These are phyloP conservation scores for Neosilurus mollespiculum DNA, from an alignment of 2,797 vertebrate species.

Conservation along the genomic window DNA sequence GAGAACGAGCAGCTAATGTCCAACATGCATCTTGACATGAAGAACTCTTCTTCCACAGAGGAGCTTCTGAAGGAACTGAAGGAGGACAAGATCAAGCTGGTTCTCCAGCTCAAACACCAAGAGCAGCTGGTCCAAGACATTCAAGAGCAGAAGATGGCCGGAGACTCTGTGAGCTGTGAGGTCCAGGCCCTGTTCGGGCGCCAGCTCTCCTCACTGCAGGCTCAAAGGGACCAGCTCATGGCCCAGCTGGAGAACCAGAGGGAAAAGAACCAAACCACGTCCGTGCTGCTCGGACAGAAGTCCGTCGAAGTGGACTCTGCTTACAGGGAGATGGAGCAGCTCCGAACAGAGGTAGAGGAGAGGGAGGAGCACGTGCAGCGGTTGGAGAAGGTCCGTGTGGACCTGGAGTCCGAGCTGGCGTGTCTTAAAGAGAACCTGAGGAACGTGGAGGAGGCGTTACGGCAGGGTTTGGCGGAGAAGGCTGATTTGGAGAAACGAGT, in stretches of 20 bases:
- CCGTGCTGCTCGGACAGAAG: conserved; percentile 68
- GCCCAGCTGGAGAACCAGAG: conserved; percentile 68
- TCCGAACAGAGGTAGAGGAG: conserved; percentile 67
- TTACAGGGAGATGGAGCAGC: conserved; percentile 59
- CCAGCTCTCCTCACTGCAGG: conserved; percentile 65
- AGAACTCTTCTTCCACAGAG: conserved; percentile 50
- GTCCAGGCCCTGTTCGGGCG: conserved; percentile 60
- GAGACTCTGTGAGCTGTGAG: conserved; percentile 61
- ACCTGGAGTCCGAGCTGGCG: conserved; percentile 69
- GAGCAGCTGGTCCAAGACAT: conserved; percentile 66
- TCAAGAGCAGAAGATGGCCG: conserved; percentile 66
- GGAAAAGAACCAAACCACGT: conserved; percentile 58
- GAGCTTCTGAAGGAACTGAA: conserved; percentile 61
- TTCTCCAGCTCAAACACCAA: conserved; percentile 63
- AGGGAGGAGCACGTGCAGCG: conserved; percentile 55
- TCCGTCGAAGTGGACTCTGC: conserved; percentile 58
- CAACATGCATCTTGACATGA: conserved; percentile 31
- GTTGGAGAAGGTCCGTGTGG: conserved; percentile 65
- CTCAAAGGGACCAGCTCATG: conserved; percentile 64
- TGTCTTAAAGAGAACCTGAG: conserved; percentile 65
- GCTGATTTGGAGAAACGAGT: conserved; percentile 66
- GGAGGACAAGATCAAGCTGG: conserved; percentile 64
- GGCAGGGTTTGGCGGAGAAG: conserved; percentile 63
- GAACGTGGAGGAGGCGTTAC: conserved; percentile 67
- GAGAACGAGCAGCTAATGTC: conserved; percentile 32